Evolutionary conservation across 2,797 vertebrate genomes (phyloP), one percentile per base, ranked within the genome.

Genomic region (Poecilia gillii): DNA sequence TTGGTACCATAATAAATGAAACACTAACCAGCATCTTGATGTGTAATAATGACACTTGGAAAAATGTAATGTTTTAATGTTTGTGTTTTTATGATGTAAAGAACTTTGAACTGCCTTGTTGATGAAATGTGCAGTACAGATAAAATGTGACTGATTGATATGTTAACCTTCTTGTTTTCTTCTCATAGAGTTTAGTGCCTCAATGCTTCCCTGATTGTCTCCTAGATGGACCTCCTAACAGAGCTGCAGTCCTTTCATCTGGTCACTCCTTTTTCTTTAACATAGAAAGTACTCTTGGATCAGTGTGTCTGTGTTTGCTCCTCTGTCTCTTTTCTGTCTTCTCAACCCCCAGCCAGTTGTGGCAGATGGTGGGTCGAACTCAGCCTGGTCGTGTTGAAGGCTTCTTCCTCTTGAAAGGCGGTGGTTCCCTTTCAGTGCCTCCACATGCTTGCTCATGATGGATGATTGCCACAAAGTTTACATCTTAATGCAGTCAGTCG

Each of bases 381-480:
- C 33, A 36, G 20, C 18, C 18, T 25, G 66, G 33, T 68, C 3
- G 31, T 33, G 59, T 20, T 33, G 59, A 33, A 64, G 28, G 59
- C 18, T 64, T 64, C 59, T 64, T 64, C 59, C 59, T 36, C 16
- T 70, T 70, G 66, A 70, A 70, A 70, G 66, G 23, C 12, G 14
- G 39, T 5, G 41, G 41, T 43, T 70, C 23, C 66, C 18, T 43
- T 45, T 23, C 66, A 45, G 36, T n/a, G 41, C 20, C 66, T 8
- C 39, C 39, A 12, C 14, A 70, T 43, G 20, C 23, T 70, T 70
- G 23, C 66, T 43, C 4, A 45, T 20, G 23, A 70, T 70, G 39
- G 39, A 13, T 70, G 66, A 45, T 25, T 68, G 36, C 18, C 33
- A 66, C 33, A 39, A 68, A 68, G 64, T 11, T 68, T 41, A 45